Base-by-base conservation (phyloP, 2,113 vertebrate genomes). In the Nanorana parkeri region DNA sequence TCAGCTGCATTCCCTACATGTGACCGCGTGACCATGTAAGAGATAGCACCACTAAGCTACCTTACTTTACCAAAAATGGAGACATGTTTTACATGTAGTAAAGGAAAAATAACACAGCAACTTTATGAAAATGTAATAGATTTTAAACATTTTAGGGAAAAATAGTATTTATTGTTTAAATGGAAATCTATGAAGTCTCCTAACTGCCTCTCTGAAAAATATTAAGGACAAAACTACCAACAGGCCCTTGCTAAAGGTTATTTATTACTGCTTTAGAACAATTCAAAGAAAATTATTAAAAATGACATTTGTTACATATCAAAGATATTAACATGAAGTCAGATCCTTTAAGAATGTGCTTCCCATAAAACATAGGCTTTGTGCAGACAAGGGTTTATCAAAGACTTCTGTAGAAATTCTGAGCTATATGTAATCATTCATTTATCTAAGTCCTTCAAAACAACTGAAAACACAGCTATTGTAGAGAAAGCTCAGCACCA, bases 311-410 rank as follows among this genome's bases (percentile, higher is more conserved):
- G 7, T 81, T 47, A 72, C 47, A 81, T 51, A 81, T 73, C 69
- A 63, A 64, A 73, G 36, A 51, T 55, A 71, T 54, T 63, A 73
- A 73, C 47, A 60, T 60, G 29, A 73, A 36, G 68, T 63, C 41
- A 81, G n/a, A 64, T 32, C 79, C 68, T 73, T 73, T 73, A 16
- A 29, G 63, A 81, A 81, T 81, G 47, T 65, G 61, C 17, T 65
- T 81, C 54, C 69, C 60, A 55, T 64, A 68, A 81, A 81, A 73
- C 29, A 81, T 81, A 52, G 32, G 24, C 16, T 73, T 65, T 51
- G 73, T 52, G 68, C 21, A 73, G 56, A 60, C 20, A 58, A 65
- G 16, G 23, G 60, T 73, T 81, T 81, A 52, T 81, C 69, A 65
- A 73, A 64, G 56, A 63, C 56, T 81, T 65, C 60, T 81, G 41